Evolutionary conservation across 1,140 invertebrate species (phyloP).

Genomic region (Tribolium castaneum): DNA sequence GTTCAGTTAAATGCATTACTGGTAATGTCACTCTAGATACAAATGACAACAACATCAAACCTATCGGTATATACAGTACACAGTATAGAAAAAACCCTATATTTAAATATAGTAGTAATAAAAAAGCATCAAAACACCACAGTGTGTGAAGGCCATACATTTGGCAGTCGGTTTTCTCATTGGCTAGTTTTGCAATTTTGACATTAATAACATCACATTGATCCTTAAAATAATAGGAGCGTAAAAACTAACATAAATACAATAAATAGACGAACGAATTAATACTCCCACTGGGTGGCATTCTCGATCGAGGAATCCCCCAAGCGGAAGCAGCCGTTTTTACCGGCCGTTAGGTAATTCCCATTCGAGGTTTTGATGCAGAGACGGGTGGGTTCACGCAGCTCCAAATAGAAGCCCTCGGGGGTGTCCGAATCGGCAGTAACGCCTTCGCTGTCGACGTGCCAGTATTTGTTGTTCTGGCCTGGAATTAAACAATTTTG

Average conservation of each 20-base stretch:
- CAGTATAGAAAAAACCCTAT: slow-evolving; percentile 23
- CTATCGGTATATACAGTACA: slow-evolving; percentile 16
- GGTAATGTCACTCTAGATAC: background rate
- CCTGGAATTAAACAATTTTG: slow-evolving; percentile 68
- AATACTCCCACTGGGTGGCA: slow-evolving; percentile 96
- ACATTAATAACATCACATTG: slow-evolving; percentile 37
- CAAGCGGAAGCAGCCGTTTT: slow-evolving; percentile 92
- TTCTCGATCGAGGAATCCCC: slow-evolving; percentile 80
- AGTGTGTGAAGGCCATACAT: slow-evolving; percentile 33
- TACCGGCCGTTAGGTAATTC: slow-evolving; percentile 89
- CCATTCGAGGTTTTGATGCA: slow-evolving; percentile 86
- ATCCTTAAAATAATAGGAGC: slow-evolving; percentile 32
- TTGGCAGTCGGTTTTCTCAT: slow-evolving; percentile 29
- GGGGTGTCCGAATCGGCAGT: slow-evolving; percentile 86
- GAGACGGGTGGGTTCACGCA: slow-evolving; percentile 90
- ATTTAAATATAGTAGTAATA: background rate
- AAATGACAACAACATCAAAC: slow-evolving; percentile 9
- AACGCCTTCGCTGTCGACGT: slow-evolving; percentile 86
- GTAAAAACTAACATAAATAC: slow-evolving; percentile 34
- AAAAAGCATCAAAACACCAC: slow-evolving; percentile 25
- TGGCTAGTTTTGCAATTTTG: slow-evolving; percentile 34
- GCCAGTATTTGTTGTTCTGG: slow-evolving; percentile 94
- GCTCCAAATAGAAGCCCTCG: slow-evolving; percentile 92
- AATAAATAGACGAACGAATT: slow-evolving; percentile 62
- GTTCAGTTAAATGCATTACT: slow-evolving; percentile 14